phyloP scores from a whole-genome alignment of 2,113 vertebrate genomes.

The Melospiza georgiana region DNA sequence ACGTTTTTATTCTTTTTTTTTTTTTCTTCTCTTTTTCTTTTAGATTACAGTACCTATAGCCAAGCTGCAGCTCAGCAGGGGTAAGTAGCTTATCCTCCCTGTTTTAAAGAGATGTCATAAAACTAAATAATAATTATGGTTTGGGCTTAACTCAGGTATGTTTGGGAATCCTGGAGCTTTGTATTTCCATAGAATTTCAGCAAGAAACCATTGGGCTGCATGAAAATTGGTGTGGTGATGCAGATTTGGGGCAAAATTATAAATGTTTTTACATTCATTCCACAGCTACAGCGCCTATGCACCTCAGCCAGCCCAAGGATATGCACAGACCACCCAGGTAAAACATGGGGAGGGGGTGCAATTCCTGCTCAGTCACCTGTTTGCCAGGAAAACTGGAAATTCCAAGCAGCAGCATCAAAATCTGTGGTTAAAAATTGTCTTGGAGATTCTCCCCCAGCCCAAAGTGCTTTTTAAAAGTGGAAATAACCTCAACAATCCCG shows the following conservation, averaged over 20 bases:
- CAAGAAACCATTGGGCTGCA: not conserved
- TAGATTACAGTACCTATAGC: constrained; percentile 96
- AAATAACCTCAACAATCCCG: not conserved
- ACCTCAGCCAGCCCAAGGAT: constrained; percentile 91
- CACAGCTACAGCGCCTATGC: constrained; percentile 93
- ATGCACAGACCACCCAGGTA: constrained; percentile 95
- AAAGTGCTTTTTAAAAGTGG: not conserved
- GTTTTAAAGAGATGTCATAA: not conserved
- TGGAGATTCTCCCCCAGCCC: not conserved
- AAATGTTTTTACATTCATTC: constrained; percentile 39
- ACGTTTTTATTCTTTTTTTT: not conserved
- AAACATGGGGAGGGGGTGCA: not conserved
- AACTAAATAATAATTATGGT: not conserved
- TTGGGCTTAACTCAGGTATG: not conserved
- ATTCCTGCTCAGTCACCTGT: not conserved
- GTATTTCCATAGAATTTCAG: not conserved
- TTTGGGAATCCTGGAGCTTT: not conserved
- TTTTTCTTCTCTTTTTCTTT: not conserved
- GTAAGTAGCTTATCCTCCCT: constrained; percentile 76
- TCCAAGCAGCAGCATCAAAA: rapidly evolving
- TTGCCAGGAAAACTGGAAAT: not conserved
- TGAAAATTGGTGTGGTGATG: not conserved
- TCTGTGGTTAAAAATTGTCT: not conserved
- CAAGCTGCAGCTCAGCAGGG: constrained; percentile 92
- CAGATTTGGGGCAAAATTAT: not conserved